These are phyloP conservation scores for Heliornis fulica DNA, from an alignment of 2,113 vertebrate species.

Conservation along the genomic window DNA sequence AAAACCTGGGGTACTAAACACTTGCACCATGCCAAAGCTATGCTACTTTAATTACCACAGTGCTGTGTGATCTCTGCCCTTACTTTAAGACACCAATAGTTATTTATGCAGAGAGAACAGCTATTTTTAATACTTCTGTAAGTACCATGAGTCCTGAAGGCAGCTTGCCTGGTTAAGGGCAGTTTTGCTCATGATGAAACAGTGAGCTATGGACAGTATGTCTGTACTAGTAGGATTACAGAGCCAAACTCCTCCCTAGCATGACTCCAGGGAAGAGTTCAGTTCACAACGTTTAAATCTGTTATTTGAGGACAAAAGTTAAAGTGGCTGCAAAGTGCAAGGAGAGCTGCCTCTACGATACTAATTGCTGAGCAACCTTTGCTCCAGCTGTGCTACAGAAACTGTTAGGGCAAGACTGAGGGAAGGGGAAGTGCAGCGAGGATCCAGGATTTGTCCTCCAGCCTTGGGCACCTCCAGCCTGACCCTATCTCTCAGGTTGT, in stretches of 20 bases:
- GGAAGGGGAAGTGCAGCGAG: neutral
- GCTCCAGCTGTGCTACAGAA: neutral
- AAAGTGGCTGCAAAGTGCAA: neutral
- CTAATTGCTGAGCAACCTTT: neutral
- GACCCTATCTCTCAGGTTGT: neutral
- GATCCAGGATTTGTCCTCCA: neutral
- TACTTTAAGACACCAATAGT: neutral
- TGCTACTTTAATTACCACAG: neutral
- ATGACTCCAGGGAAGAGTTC: constrained; percentile 16
- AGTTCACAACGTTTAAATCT: neutral
- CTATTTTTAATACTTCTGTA: constrained; percentile 26
- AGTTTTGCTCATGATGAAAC: neutral
- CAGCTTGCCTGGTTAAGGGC: neutral
- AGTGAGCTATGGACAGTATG: neutral
- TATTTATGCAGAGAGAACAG: constrained; percentile 5
- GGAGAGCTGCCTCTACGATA: neutral
- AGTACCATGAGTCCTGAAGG: neutral
- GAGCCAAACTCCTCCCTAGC: constrained; percentile 4
- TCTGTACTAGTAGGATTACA: neutral
- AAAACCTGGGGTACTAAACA: neutral
- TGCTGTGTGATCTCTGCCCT: neutral
- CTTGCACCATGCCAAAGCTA: neutral
- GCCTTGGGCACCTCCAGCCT: neutral
- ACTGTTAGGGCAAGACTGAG: neutral
- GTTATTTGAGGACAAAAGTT: neutral